These are phyloP conservation scores for Drosophila dives DNA, from an alignment of 2,888 invertebrate genomes.

Conservation along the genomic window DNA sequence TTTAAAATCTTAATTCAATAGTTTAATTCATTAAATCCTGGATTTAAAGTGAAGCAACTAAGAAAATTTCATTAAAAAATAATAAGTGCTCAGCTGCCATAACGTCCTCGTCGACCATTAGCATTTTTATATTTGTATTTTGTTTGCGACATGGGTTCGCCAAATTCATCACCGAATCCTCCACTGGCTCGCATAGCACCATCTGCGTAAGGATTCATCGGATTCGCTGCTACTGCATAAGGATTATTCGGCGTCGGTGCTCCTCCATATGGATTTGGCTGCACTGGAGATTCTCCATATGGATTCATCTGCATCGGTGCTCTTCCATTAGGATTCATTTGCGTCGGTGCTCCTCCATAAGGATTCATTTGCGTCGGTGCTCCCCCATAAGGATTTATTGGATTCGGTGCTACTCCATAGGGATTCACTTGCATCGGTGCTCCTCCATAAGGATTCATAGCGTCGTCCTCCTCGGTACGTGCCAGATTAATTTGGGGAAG, in stretches of 20 bases:
- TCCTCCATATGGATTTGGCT: slow-evolving; percentile 6
- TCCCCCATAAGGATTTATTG: not conserved
- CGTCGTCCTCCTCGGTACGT: slow-evolving; percentile 44
- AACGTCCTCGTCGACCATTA: slow-evolving; percentile 37
- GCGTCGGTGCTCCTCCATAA: no score
- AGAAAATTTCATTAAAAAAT: not conserved
- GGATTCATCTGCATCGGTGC: not conserved
- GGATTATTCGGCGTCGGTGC: not conserved
- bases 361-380: not conserved
- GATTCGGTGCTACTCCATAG: not conserved
- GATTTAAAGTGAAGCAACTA: not conserved
- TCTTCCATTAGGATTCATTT: not conserved
- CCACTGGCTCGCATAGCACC: not conserved
- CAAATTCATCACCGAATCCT: slow-evolving; percentile 27
- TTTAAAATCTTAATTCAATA: not conserved
- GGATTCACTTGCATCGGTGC: not conserved
- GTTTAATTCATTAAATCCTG: not conserved
- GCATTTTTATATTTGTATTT: slow-evolving; percentile 24
- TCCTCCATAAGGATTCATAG: slow-evolving; percentile 21
- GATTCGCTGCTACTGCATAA: slow-evolving; percentile 14
- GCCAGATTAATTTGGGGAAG: slow-evolving; percentile 58
- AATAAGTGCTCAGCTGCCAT: slow-evolving; percentile 22
- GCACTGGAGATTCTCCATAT: not conserved
- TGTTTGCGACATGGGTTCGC: slow-evolving; percentile 58
- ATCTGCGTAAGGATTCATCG: not conserved